A percentile compares a stretch with the other conserved stretches of the same genome.
phyloP scores from a whole-genome alignment of 2,888 invertebrate genomes.

The Orgyia antiqua region DNA sequence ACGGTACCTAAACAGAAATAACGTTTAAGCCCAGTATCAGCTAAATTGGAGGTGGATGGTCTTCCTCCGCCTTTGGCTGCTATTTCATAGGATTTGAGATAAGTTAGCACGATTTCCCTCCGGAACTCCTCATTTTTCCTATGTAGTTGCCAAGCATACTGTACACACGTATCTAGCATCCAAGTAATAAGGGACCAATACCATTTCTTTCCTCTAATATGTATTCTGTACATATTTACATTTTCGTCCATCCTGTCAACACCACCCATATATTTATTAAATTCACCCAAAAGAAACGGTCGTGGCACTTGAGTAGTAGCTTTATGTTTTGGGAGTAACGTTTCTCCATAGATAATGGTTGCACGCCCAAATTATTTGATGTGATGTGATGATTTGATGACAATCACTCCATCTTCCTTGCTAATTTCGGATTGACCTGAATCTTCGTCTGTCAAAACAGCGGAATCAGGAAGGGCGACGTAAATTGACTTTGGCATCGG shows the following conservation, averaged over 20 bases:
- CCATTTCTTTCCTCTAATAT: conserved; percentile 8
- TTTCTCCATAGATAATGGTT: neutral
- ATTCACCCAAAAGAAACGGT: neutral
- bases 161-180: conserved; percentile 4
- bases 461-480: no score
- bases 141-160: conserved; percentile 1
- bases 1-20: no score
- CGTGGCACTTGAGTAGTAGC: neutral
- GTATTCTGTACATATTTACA: conserved; percentile 2
- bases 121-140: conserved; percentile 5
- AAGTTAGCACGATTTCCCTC: conserved; percentile 3
- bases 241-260: conserved; percentile 2
- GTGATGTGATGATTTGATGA: neutral
- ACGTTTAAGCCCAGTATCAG: conserved; percentile 1
- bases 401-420: no score
- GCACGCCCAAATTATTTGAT: neutral
- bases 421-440: no score
- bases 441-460: no score
- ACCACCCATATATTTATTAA: conserved; percentile 1
- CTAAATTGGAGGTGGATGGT: conserved; percentile 1
- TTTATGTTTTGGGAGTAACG: neutral
- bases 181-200: conserved; percentile 8
- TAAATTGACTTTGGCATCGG: no score
- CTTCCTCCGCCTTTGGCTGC: neutral
- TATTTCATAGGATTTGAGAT: no score